A percentile compares a stretch with the other conserved stretches of the same genome.
Evolutionary conservation across 2,113 vertebrate species (phyloP).

Genomic region (Ceyx cyanopectus): DNA sequence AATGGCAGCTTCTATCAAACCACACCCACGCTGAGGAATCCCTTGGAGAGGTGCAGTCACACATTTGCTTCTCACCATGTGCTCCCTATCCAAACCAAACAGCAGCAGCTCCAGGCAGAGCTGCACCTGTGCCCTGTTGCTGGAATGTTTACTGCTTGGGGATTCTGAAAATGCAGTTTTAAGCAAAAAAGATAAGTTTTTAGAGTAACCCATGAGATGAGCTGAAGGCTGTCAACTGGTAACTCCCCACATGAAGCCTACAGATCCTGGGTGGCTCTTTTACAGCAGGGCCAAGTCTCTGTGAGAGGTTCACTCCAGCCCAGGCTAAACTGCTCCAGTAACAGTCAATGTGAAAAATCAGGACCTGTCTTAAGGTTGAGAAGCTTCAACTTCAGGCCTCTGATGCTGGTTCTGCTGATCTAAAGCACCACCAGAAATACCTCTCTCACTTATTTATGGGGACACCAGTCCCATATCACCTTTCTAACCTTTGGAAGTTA

Average conservation of each 20-base stretch:
- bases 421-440: background rate
- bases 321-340: background rate
- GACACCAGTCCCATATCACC: background rate
- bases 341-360: background rate
- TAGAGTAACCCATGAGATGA: background rate
- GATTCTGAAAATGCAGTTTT: background rate
- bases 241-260: background rate
- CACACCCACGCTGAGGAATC: background rate
- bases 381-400: background rate
- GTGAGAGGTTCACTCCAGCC: background rate
- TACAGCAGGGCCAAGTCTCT: background rate
- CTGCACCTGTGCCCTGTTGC: background rate
- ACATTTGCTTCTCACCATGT: background rate
- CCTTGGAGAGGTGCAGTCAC: background rate
- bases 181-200: background rate
- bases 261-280: background rate
- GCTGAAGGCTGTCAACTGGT: background rate
- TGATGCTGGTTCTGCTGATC: background rate
- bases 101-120: background rate
- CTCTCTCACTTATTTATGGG: background rate
- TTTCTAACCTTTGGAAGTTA: background rate
- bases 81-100: background rate
- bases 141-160: background rate
- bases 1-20: accelerated
- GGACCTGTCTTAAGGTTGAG: accelerated